phyloP scores from a whole-genome alignment of 2,888 invertebrate species.

The Campoletis raptor region DNA sequence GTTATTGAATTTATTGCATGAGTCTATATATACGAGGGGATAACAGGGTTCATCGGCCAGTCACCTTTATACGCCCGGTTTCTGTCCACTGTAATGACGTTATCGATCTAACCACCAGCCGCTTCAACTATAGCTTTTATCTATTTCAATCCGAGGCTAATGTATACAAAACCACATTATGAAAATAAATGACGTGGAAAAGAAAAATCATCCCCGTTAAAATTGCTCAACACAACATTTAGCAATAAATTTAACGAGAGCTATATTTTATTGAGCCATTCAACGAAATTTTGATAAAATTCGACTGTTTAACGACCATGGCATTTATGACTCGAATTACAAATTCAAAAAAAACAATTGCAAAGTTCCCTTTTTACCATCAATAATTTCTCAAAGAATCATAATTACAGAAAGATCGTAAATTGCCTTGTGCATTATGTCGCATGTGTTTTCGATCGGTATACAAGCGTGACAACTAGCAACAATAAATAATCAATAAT shows the following conservation, averaged over 20 bases:
- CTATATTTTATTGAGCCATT: neutral
- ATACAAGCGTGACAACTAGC: neutral
- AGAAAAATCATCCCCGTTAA: neutral
- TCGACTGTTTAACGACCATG: neutral
- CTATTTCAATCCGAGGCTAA: slow-evolving; percentile 52
- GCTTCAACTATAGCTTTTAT: slow-evolving; percentile 51
- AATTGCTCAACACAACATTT: neutral
- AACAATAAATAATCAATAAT: slow-evolving; percentile 4
- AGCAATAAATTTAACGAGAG: neutral
- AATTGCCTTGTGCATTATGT: neutral
- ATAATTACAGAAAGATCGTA: neutral
- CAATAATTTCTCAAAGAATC: neutral
- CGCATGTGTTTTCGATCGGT: slow-evolving; percentile 29
- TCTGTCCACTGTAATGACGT: slow-evolving; percentile 60
- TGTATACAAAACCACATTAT: slow-evolving; percentile 10
- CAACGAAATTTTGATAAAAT: neutral
- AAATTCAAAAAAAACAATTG: neutral
- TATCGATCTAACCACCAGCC: slow-evolving; percentile 56
- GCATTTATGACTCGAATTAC: neutral
- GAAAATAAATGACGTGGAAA: neutral
- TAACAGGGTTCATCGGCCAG: slow-evolving; percentile 51
- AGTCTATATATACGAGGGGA: slow-evolving; percentile 12
- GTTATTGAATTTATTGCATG: slow-evolving; percentile 39
- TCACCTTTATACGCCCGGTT: slow-evolving; percentile 61
- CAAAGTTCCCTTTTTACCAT: neutral